phyloP scores from a whole-genome alignment of 1,140 invertebrate species.

The Caerostris darwini region DNA sequence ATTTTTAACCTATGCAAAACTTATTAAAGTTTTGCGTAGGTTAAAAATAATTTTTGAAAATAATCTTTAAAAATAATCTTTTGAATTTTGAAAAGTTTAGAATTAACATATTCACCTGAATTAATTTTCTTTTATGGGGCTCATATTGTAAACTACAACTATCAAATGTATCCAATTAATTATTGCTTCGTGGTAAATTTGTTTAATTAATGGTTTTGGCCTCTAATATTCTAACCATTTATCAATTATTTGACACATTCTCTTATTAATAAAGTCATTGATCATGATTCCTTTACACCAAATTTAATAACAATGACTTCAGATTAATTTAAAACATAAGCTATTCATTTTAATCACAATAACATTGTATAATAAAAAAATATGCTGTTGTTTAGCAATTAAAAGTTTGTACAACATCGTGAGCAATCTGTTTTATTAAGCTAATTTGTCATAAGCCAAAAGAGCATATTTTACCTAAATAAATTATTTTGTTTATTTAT shows the following conservation, averaged over 20 bases:
- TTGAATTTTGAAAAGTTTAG: background rate
- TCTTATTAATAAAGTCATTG: background rate
- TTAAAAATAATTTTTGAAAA: no score
- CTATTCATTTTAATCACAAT: background rate
- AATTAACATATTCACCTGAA: background rate
- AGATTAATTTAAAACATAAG: background rate
- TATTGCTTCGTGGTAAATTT: background rate
- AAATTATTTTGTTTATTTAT: no score
- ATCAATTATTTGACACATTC: background rate
- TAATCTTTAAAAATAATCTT: no score
- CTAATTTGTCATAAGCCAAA: no score
- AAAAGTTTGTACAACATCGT: no score
- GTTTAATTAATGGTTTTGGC: background rate
- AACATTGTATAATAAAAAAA: background rate
- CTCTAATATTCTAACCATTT: background rate
- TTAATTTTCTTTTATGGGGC: background rate
- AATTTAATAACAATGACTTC: conserved; percentile 2
- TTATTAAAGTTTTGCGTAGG: no score
- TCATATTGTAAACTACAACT: background rate
- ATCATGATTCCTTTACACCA: background rate
- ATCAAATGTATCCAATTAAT: background rate
- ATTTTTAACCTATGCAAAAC: no score
- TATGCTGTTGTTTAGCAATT: no score
- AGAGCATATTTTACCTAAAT: no score
- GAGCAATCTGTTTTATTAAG: no score